Percentiles rank a stretch among this genome's conserved stretches.
Conservation (phyloP, 2,113 vertebrate genomes). For the Tetrao urogallus region DNA sequence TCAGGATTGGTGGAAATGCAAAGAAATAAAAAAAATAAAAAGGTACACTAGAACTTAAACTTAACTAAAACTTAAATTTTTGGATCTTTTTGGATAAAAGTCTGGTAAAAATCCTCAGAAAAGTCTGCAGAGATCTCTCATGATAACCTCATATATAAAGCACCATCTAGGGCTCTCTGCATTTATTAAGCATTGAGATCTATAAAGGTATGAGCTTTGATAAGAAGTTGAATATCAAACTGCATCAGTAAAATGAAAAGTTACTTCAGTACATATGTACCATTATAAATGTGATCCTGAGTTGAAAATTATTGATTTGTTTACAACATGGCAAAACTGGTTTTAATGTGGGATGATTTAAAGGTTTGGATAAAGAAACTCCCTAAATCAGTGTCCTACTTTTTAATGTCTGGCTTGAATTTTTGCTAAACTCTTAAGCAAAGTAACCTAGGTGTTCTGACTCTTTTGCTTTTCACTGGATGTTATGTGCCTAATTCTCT, state of each 20-base stretch:
- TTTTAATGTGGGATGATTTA: not conserved
- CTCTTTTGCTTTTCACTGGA: not conserved
- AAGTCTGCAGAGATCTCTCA: not conserved
- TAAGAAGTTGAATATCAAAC: not conserved
- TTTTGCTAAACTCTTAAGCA: not conserved
- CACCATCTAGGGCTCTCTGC: not conserved
- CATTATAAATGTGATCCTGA: not conserved
- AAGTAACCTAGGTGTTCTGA: not conserved
- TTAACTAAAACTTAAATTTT: not conserved
- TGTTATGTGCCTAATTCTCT: not conserved
- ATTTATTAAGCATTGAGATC: fast-evolving
- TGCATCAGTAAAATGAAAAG: not conserved
- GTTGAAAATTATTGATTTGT: not conserved
- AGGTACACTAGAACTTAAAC: not conserved
- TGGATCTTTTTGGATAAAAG: not conserved
- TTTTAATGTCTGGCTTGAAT: not conserved
- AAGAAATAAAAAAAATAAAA: not conserved
- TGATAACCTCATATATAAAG: not conserved
- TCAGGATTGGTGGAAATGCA: not conserved
- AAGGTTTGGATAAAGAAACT: not conserved
- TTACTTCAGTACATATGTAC: not conserved
- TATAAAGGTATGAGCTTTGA: not conserved
- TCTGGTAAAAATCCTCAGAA: not conserved
- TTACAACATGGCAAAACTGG: not conserved
- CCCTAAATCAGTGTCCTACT: not conserved